phyloP scores from a whole-genome alignment of 1,140 invertebrate genomes.

The Stegodyphus dumicola region DNA sequence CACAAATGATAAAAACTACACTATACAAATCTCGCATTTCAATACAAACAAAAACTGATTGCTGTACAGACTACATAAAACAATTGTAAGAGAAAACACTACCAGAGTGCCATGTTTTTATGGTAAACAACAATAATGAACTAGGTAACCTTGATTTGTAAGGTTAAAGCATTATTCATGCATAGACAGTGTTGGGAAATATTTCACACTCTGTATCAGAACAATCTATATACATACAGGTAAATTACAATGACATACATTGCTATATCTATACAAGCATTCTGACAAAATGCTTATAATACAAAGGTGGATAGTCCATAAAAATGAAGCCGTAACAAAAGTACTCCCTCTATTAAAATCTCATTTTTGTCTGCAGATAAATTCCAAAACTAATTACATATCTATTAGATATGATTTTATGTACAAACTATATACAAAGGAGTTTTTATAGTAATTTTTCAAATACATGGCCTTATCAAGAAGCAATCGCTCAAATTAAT shows the following conservation, averaged over 20 bases:
- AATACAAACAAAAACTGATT: not conserved
- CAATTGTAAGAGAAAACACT: not conserved
- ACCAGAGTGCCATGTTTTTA: not conserved
- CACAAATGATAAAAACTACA: not conserved
- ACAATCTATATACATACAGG: not conserved
- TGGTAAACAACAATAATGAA: not conserved
- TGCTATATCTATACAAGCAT: not conserved
- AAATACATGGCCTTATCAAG: not conserved
- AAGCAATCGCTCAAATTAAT: not conserved
- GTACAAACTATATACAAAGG: slow-evolving; percentile 38
- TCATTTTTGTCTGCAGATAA: slow-evolving; percentile 34
- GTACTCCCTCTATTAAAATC: slow-evolving; percentile 52
- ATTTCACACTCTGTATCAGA: not conserved
- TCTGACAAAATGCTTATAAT: not conserved
- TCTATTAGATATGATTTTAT: slow-evolving; percentile 50
- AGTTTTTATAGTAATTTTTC: not conserved
- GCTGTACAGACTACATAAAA: not conserved
- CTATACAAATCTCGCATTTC: not conserved
- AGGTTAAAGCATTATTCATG: not conserved
- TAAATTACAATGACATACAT: not conserved
- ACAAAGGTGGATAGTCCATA: not conserved
- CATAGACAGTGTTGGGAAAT: not conserved
- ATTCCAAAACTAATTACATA: slow-evolving; percentile 52
- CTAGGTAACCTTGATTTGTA: not conserved
- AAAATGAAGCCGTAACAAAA: slow-evolving; percentile 55